A percentile compares a stretch with the other conserved stretches of the same genome.
Evolutionary conservation across 2,888 invertebrate genomes (phyloP).

Genomic region (Celastrina argiolus): DNA sequence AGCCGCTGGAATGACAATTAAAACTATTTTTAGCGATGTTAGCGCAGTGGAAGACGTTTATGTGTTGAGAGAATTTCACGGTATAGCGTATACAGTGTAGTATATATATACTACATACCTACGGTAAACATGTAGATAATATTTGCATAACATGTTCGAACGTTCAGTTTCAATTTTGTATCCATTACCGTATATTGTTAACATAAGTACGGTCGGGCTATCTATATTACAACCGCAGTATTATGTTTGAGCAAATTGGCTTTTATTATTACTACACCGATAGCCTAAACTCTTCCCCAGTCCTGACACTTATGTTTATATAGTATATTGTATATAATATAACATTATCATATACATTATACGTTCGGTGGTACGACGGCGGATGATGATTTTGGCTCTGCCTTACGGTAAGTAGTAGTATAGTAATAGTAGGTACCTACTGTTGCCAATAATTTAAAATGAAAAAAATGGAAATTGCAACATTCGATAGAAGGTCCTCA

Average conservation of each 20-base stretch:
- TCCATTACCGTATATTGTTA: slow-evolving; percentile 7
- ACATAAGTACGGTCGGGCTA: background rate
- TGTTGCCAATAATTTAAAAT: too few relatives aligned
- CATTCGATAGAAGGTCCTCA: too few relatives aligned
- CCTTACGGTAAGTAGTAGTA: too few relatives aligned
- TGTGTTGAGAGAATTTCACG: background rate
- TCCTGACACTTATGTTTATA: background rate
- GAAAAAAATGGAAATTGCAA: too few relatives aligned
- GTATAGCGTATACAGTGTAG: background rate
- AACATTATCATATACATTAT: too few relatives aligned
- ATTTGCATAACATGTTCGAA: slow-evolving; percentile 9
- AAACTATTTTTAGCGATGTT: slow-evolving; percentile 29
- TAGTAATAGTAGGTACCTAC: too few relatives aligned
- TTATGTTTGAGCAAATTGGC: background rate
- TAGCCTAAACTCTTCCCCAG: background rate
- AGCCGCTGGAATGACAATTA: slow-evolving; percentile 29
- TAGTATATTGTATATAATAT: too few relatives aligned
- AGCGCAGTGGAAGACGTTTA: background rate
- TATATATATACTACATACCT: too few relatives aligned
- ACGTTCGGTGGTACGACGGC: too few relatives aligned
- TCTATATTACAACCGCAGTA: background rate
- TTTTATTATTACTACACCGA: background rate
- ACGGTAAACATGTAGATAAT: background rate
- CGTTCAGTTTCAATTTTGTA: slow-evolving; percentile 1
- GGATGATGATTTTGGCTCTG: too few relatives aligned